Percentiles rank a stretch among this genome's conserved stretches.
Evolutionary conservation across 2,797 vertebrate species (phyloP).

Genomic region (Rhynchonycteris naso): DNA sequence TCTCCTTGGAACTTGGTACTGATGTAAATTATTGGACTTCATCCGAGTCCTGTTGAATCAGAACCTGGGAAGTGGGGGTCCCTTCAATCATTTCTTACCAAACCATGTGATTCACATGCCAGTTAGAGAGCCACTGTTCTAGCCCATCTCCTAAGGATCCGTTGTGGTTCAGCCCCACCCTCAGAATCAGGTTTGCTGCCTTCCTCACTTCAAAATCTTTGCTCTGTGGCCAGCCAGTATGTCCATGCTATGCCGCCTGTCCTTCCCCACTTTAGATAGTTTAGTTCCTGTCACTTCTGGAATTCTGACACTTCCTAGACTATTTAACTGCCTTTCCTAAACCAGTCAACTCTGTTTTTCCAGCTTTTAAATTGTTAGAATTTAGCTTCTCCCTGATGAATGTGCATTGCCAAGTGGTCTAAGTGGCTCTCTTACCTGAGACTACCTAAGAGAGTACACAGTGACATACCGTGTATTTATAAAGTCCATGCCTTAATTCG

Average conservation of each 20-base stretch:
- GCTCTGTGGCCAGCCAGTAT: not conserved
- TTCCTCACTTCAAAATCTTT: not conserved
- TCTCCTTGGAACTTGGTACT: not conserved
- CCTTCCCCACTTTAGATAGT: not conserved
- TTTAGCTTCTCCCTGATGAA: not conserved
- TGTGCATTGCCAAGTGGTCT: not conserved
- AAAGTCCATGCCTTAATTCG: not conserved
- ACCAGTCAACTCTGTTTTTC: not conserved
- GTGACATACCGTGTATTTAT: not conserved
- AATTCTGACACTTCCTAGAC: not conserved
- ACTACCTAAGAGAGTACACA: not conserved
- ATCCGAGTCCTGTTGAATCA: not conserved
- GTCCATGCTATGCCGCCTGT: not conserved
- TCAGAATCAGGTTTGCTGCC: not conserved
- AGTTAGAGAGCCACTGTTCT: not conserved
- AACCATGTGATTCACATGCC: not conserved
- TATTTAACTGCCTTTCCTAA: not conserved
- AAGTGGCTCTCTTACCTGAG: not conserved
- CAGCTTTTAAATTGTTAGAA: not conserved
- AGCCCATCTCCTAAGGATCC: not conserved
- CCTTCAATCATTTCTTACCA: not conserved
- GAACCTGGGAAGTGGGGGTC: not conserved
- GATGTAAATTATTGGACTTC: not conserved
- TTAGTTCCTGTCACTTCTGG: not conserved
- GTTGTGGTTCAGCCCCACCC: not conserved